These are phyloP conservation scores for Coelopa frigida DNA, from an alignment of 1,140 invertebrate species.

Conservation along the genomic window DNA sequence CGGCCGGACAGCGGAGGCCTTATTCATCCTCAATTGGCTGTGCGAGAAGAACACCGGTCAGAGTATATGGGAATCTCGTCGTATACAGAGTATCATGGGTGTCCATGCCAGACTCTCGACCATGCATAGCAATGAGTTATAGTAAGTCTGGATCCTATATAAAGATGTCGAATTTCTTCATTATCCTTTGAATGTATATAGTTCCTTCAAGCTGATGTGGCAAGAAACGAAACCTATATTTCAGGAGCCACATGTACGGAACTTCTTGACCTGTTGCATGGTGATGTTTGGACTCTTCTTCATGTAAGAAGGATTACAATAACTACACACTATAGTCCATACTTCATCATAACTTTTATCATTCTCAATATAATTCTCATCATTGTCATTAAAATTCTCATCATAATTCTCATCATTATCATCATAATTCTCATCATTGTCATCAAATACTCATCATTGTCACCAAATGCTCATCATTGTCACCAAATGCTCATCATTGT, in stretches of 20 bases:
- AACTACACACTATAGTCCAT: too few relatives aligned
- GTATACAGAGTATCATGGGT: neutral
- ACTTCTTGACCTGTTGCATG: conserved; percentile 18
- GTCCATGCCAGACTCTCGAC: too few relatives aligned
- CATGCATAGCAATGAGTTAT: too few relatives aligned
- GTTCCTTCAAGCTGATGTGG: conserved; percentile 8
- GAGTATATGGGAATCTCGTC: neutral
- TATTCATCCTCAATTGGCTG: conserved; percentile 44
- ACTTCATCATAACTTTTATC: too few relatives aligned
- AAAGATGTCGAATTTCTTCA: neutral
- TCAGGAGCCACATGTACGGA: conserved; percentile 15
- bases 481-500: too few relatives aligned
- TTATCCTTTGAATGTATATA: too few relatives aligned
- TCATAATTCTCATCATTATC: too few relatives aligned
- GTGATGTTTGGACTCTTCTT: conserved; percentile 23
- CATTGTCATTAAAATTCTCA: too few relatives aligned
- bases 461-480: too few relatives aligned
- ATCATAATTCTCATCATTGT: too few relatives aligned
- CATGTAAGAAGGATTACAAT: conserved; percentile 9
- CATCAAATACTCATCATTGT: too few relatives aligned
- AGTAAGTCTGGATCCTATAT: neutral
- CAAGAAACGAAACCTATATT: conserved; percentile 20
- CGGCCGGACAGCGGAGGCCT: conserved; percentile 43
- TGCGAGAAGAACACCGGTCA: conserved; percentile 45
- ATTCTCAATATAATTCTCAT: too few relatives aligned